phyloP scores from a whole-genome alignment of 2,888 invertebrate species.

The Ophioninae sp. region DNA sequence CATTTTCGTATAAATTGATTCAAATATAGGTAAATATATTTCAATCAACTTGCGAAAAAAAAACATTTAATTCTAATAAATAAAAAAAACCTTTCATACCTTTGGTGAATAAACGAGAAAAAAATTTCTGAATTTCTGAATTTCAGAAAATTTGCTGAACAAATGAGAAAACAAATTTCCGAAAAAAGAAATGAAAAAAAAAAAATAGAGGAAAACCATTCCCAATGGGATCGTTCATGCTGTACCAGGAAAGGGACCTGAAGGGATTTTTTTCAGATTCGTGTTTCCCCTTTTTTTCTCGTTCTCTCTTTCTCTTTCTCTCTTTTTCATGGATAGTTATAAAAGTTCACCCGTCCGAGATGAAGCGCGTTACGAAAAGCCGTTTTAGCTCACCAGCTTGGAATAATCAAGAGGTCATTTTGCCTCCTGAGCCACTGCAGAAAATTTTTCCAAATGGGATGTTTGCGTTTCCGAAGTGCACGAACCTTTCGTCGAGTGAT shows the following conservation, averaged over 20 bases:
- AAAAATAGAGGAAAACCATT: conserved; percentile 37
- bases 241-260: conserved; percentile 39
- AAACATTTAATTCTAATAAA: too few species aligned
- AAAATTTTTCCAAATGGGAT: conserved; percentile 41
- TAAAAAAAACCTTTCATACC: too few species aligned
- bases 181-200: neutral
- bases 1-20: too few species aligned
- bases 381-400: conserved; percentile 64
- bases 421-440: conserved; percentile 43
- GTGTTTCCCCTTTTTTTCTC: neutral
- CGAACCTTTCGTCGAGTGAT: conserved; percentile 1
- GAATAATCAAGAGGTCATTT: conserved; percentile 70
- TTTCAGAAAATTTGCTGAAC: too few species aligned
- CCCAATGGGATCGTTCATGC: conserved; percentile 45
- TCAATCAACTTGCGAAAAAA: too few species aligned
- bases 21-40: too few species aligned
- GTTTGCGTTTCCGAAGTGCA: conserved; percentile 30
- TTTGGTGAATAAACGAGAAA: too few species aligned
- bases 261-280: conserved; percentile 34
- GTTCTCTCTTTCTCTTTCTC: neutral
- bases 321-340: conserved; percentile 12
- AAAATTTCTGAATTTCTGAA: too few species aligned
- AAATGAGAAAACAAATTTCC: too few species aligned
- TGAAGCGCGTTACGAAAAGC: conserved; percentile 50
- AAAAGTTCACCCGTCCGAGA: conserved; percentile 56